Conservation (phyloP, 2,797 vertebrate species). For the Eurystomus glaucurus region DNA sequence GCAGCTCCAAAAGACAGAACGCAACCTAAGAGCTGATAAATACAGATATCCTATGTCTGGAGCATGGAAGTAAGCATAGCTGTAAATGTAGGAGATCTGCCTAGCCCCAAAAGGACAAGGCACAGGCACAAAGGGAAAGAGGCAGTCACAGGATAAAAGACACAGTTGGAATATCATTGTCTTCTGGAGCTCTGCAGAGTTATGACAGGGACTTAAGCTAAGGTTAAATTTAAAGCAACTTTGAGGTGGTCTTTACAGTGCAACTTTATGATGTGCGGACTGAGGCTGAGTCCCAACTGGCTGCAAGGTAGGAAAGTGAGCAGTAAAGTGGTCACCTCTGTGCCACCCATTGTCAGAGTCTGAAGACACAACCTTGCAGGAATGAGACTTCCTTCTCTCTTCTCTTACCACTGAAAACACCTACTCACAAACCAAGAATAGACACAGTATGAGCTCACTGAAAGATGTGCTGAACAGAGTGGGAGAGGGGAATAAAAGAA, state of each 20-base stretch:
- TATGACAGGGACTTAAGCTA: neutral
- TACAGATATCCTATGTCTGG: neutral
- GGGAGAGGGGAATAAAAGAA: conserved; percentile 10
- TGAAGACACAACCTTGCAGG: neutral
- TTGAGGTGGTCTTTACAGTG: neutral
- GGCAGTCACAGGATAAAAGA: neutral
- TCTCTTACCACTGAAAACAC: neutral
- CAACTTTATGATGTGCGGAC: neutral
- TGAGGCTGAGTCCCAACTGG: neutral
- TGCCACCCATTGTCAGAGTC: neutral
- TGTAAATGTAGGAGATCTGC: neutral
- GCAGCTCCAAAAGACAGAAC: neutral
- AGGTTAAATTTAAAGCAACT: neutral
- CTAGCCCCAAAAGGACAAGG: neutral
- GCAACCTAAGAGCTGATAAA: neutral
- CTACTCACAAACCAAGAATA: neutral
- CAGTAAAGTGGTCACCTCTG: neutral
- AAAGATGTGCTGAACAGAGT: neutral
- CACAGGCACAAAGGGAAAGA: neutral
- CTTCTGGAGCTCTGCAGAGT: neutral
- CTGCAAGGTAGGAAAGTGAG: neutral
- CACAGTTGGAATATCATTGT: neutral
- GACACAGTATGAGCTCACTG: neutral
- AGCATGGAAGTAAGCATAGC: neutral
- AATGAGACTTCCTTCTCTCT: neutral